Evolutionary conservation across 1,140 invertebrate genomes (phyloP), one percentile per base, ranked within the genome.

Genomic region (Macrotrachela quadricornifera): DNA sequence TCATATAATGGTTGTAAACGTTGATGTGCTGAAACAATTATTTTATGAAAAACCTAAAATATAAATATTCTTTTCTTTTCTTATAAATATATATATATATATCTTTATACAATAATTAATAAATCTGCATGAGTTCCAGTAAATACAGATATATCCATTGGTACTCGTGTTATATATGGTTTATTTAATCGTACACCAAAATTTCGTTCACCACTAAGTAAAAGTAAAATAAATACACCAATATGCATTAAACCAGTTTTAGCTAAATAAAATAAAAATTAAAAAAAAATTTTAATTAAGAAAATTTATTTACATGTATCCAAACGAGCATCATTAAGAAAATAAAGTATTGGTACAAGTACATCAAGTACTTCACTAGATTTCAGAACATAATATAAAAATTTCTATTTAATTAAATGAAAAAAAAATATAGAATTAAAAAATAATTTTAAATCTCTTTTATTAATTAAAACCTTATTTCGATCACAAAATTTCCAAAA

Each of bases 401-500:
- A 99, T 78, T 97, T 97, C 79, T 85, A 73, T 49, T 73, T 77
- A 64, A 57, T 12, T n/a, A n/a, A n/a, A n/a, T n/a, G n/a, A 13
- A 52, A n/a, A 16, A 21, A 6, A 52, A 48, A 45, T 4, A 4
- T 30, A 30, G 21, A 30, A 4, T 2, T 4, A 30, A 4, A 30
- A 30, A 30, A 53, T 21, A 39, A 48, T 50, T n/a, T 1, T 11
- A 10, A 11, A 53, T 6, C 1, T 16, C 30, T 10, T n/a, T n/a
- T n/a, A n/a, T n/a, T n/a, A 15, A 51, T 50, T 12, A 6, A 41
- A 11, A 83, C 81, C 76, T 96, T 97, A 70, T 99, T 99, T 63
- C 94, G 95, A 69, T 99, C 92, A 65, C 92, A 99, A 72, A 95
- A 85, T 73, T 97, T 97, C 94, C 94, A 99, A 62, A 99, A 95